phyloP scores from a whole-genome alignment of 2,888 invertebrate genomes.

The Eilema depressum region DNA sequence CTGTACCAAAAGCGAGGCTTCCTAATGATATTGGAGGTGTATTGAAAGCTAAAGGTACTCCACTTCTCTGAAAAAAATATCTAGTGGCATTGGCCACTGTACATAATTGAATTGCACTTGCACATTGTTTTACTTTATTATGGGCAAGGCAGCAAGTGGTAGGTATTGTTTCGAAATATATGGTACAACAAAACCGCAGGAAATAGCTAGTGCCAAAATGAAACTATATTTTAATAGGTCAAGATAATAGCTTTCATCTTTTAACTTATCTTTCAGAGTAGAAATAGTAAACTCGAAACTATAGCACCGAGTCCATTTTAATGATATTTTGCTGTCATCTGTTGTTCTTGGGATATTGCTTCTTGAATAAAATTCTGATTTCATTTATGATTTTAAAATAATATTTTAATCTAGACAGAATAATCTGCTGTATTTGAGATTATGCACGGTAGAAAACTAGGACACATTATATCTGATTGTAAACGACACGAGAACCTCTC shows the following conservation, averaged over 20 bases:
- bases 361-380: constrained; percentile 12
- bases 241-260: constrained; percentile 18
- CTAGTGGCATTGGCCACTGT: not conserved
- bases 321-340: constrained; percentile 24
- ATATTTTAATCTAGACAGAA: not conserved
- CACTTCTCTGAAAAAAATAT: not conserved
- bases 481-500: too few relatives aligned
- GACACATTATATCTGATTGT: too few relatives aligned
- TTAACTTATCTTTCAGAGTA: constrained; percentile 15
- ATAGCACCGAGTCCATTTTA: constrained; percentile 27
- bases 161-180: not conserved
- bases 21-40: too few relatives aligned
- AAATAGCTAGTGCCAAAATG: not conserved
- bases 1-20: too few relatives aligned
- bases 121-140: not conserved
- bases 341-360: constrained; percentile 20
- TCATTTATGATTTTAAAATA: constrained; percentile 6
- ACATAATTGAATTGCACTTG: not conserved
- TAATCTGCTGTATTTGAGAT: not conserved
- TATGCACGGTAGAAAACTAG: not conserved
- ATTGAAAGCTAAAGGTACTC: not conserved
- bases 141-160: not conserved
- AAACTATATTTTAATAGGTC: constrained; percentile 16
- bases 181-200: not conserved
- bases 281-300: constrained; percentile 20